Base-by-base conservation (phyloP, 2,888 invertebrate species). In the Ophonus ardosiacus region DNA sequence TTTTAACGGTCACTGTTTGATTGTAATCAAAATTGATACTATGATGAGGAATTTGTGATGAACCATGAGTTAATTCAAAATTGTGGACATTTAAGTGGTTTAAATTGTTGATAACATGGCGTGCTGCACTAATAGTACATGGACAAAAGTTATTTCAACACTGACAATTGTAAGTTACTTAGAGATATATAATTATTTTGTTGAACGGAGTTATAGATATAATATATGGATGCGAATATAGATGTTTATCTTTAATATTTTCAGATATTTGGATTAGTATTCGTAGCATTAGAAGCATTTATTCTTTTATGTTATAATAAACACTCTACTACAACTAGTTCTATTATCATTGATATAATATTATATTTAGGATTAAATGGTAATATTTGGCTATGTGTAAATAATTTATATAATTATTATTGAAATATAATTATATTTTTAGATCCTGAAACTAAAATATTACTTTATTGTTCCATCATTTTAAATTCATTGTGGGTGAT, bases 71-170 rank as follows among this genome's bases (percentile, higher is more conserved):
- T 15, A 40, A 68, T 68, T 68, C 40, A 15, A 68, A 68, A 68
- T 68, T 68, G 15, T 68, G 15, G 6, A 6, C 38, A 40, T 38
- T 68, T 68, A 68, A 68, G 68, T 68, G 40, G 38, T 15, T 17
- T 40, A 68, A 63, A 40, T 68, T 40, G 68, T 68, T 38, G 68
- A 68, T 10, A 68, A 68, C 17, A 68, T 68, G 68, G 38, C 68
- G 68, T 68, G 65, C 24, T 8, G 68, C 18, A 40, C 71, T 5
- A 74, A 43, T 40, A 74, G 43, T 74, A 74, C 0, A 4, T 74
- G 71, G 71, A 43, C 43, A 17, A 74, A 74, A 43, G 7, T 74
- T 17, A 74, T 74, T 43, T 1, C 71, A 17, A 13, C 5, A n/a
- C 43, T 74, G 7, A 74, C 71, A 18, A 43, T 43, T 13, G 71